phyloP scores from a whole-genome alignment of 2,113 vertebrate genomes.

The Accipiter virgatus region DNA sequence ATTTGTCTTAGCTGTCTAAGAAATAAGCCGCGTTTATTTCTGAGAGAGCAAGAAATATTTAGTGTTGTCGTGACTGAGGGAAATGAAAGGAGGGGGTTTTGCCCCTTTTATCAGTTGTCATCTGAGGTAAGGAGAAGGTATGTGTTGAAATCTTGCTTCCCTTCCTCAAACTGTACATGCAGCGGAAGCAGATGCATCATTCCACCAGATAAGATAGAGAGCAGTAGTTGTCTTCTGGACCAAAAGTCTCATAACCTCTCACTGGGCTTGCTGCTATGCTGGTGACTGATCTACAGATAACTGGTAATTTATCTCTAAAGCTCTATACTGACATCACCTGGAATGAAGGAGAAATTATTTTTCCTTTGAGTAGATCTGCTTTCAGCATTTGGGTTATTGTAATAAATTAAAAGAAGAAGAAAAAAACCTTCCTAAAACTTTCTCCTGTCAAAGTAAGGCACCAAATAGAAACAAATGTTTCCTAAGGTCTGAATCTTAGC shows the following conservation, averaged over 20 bases:
- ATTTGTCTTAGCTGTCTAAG: neutral
- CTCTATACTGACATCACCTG: neutral
- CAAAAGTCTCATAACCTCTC: neutral
- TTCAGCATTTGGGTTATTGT: neutral
- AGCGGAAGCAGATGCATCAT: neutral
- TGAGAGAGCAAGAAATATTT: neutral
- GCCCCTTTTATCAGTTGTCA: neutral
- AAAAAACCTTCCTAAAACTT: neutral
- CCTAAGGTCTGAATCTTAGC: neutral
- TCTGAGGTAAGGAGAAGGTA: neutral
- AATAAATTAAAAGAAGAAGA: neutral
- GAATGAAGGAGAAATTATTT: neutral
- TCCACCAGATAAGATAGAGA: neutral
- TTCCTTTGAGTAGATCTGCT: neutral
- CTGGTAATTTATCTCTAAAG: neutral
- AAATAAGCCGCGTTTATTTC: fast-evolving
- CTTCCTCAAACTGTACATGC: neutral
- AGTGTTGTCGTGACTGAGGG: neutral
- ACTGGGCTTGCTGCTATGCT: neutral
- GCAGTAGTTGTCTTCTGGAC: fast-evolving
- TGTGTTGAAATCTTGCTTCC: neutral
- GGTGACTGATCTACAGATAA: neutral
- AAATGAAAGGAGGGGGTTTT: neutral
- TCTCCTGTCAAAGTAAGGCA: neutral
- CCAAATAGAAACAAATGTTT: neutral